Evolutionary conservation across 2,113 vertebrate genomes (phyloP).

Genomic region (Willisornis vidua): DNA sequence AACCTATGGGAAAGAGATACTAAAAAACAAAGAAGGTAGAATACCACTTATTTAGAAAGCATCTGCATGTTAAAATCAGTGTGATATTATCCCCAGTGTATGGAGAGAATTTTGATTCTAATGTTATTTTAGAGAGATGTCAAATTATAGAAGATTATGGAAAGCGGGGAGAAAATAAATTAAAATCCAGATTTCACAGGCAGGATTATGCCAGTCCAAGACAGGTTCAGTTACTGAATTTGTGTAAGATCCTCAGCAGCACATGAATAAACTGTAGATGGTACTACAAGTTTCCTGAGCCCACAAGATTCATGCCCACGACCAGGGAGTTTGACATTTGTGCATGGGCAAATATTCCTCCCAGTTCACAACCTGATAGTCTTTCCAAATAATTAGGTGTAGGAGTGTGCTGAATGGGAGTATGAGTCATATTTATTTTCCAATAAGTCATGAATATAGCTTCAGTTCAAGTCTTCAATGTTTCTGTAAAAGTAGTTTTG

Average conservation of each 20-base stretch:
- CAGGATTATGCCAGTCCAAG: not conserved
- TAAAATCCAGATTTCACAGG: not conserved
- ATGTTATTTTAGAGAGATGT: not conserved
- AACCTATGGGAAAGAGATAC: not conserved
- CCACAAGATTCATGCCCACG: not conserved
- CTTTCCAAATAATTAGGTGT: not conserved
- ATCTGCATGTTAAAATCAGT: not conserved
- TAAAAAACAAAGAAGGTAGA: not conserved
- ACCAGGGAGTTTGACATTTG: not conserved
- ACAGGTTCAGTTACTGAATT: not conserved
- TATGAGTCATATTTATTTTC: not conserved
- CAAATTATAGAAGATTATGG: not conserved
- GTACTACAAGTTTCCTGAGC: not conserved
- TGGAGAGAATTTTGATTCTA: not conserved
- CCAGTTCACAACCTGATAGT: not conserved
- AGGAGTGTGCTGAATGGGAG: not conserved
- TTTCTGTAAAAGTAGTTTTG: not conserved
- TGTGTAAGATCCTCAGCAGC: not conserved
- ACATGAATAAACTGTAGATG: not conserved
- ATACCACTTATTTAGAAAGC: not conserved
- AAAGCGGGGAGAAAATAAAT: not conserved
- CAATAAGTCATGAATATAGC: not conserved
- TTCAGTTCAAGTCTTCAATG: not conserved
- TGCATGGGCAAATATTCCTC: not conserved
- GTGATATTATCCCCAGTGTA: not conserved